Conservation (phyloP, 1,140 invertebrate genomes). For the Physella acuta region DNA sequence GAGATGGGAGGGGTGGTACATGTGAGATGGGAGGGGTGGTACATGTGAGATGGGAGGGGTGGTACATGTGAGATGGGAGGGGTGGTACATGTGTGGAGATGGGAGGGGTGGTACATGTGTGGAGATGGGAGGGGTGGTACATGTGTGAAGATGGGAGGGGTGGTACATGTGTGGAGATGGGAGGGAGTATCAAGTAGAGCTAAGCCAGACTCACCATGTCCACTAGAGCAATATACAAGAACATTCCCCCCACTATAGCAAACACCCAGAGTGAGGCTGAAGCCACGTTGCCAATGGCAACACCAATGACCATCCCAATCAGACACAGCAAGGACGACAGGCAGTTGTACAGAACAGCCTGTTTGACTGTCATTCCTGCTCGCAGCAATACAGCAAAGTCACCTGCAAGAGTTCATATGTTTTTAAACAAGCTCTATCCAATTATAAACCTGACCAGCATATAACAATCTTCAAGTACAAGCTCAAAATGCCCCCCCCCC, state of each 20-base stretch:
- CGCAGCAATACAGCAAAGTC: constrained; percentile 91
- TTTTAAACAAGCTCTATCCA: background rate
- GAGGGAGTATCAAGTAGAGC: too few species aligned
- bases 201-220: constrained; percentile 89
- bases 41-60: too few species aligned
- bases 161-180: too few species aligned
- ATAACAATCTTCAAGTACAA: background rate
- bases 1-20: too few species aligned
- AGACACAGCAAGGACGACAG: constrained; percentile 84
- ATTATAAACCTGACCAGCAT: background rate
- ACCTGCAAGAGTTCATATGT: constrained; percentile 62
- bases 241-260: constrained; percentile 84
- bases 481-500: background rate
- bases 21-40: too few species aligned
- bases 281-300: constrained; percentile 75
- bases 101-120: too few species aligned
- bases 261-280: constrained; percentile 83
- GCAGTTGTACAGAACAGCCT: constrained; percentile 82
- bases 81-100: too few species aligned
- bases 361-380: constrained; percentile 84
- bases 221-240: constrained; percentile 91
- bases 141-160: too few species aligned
- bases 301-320: constrained; percentile 80
- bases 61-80: too few species aligned
- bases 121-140: too few species aligned